A percentile compares a stretch with the other conserved stretches of the same genome.
phyloP scores from a whole-genome alignment of 2,113 vertebrate species.

The Delphinus delphis region DNA sequence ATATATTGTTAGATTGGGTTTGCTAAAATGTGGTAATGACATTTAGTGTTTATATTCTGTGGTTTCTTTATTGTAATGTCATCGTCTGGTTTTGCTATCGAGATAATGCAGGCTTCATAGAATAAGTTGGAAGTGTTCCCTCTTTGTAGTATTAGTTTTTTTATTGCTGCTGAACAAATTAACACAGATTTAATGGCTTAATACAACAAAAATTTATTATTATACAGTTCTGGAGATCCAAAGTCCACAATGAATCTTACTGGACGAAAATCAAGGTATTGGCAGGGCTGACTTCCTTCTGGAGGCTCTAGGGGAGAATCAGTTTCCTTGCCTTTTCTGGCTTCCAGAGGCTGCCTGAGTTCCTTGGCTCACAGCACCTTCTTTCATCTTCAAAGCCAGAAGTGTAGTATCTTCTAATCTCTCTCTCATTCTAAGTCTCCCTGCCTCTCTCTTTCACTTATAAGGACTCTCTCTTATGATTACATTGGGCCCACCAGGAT shows the following conservation, averaged over 20 bases:
- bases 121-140: background rate
- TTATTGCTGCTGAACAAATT: background rate
- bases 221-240: background rate
- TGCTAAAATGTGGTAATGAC: background rate
- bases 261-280: background rate
- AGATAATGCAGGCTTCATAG: background rate
- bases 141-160: background rate
- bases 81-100: background rate
- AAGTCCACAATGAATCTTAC: background rate
- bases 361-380: background rate
- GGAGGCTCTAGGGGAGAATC: background rate
- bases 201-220: background rate
- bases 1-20: background rate
- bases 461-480: background rate
- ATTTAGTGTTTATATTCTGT: background rate
- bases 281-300: background rate
- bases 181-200: background rate
- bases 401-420: background rate
- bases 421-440: background rate
- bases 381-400: background rate
- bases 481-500: background rate
- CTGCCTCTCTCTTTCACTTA: background rate
- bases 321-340: background rate
- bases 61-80: background rate
- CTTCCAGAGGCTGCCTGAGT: background rate